Conservation (phyloP, 2,113 vertebrate genomes). For the Sprattus sprattus region DNA sequence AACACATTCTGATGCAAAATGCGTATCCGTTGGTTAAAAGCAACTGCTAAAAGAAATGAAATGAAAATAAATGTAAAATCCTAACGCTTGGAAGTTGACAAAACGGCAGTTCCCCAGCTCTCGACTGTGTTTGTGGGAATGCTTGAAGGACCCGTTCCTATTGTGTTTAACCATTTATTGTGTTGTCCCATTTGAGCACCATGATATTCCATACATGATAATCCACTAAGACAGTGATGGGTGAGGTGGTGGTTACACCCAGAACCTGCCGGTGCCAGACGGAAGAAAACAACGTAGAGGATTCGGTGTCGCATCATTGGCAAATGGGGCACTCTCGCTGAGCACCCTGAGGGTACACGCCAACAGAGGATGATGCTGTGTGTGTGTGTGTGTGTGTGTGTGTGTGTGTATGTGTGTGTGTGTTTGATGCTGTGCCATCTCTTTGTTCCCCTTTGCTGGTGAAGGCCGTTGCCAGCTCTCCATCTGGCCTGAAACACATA, state of each 20-base stretch:
- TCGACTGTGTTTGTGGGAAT: not conserved
- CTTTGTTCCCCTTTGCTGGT: conserved; percentile 58
- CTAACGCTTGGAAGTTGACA: not conserved
- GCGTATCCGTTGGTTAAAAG: not conserved
- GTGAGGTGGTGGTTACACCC: not conserved
- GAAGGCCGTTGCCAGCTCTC: not conserved
- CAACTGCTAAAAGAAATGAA: not conserved
- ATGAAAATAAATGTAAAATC: not conserved
- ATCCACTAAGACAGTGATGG: not conserved
- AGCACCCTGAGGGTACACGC: not conserved
- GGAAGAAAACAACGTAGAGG: not conserved
- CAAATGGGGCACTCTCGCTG: not conserved
- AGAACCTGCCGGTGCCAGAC: not conserved
- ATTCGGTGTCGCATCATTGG: not conserved
- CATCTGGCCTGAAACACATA: conserved; percentile 38
- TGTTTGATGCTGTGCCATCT: conserved; percentile 48
- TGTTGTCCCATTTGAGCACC: not conserved
- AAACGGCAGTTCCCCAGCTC: not conserved
- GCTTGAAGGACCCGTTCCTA: not conserved
- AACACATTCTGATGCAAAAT: not conserved
- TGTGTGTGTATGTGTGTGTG: not conserved
- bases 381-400: conserved; percentile 7
- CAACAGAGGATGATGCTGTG: not conserved
- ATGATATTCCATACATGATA: not conserved
- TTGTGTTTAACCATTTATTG: not conserved